phyloP scores from a whole-genome alignment of 92 coral and sea anemone species.

The Actinostola sp. region DNA sequence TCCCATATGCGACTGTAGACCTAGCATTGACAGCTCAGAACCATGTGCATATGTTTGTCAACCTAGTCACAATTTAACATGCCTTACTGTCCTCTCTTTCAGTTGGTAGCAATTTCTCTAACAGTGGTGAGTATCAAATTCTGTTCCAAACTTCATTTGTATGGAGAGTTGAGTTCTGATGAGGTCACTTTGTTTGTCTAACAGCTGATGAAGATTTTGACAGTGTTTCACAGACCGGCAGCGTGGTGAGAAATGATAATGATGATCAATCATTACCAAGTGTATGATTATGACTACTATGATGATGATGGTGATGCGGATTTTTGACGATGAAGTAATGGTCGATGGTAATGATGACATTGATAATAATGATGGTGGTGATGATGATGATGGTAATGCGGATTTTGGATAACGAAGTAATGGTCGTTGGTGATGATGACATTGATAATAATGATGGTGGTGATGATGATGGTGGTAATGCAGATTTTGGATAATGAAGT shows the following conservation, averaged over 20 bases:
- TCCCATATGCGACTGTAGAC: too few relatives aligned
- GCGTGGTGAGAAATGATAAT: slow-evolving; percentile 43
- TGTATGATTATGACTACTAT: background rate
- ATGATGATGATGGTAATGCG: background rate
- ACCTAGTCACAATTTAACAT: background rate
- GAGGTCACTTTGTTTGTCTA: background rate
- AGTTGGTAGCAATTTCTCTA: slow-evolving; percentile 59
- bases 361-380: too few relatives aligned
- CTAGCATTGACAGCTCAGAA: background rate
- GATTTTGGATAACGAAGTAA: background rate
- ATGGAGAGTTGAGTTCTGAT: too few relatives aligned
- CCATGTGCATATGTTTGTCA: too few relatives aligned
- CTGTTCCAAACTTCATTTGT: background rate
- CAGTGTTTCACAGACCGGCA: slow-evolving; percentile 83
- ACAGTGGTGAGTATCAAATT: slow-evolving; percentile 12
- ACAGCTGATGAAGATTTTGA: slow-evolving; percentile 77
- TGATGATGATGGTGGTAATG: background rate
- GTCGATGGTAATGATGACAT: too few relatives aligned
- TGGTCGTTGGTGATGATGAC: background rate
- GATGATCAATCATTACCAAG: background rate
- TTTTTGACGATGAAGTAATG: background rate
- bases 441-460: background rate
- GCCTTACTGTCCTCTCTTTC: slow-evolving; percentile 1
- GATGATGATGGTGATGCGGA: background rate
- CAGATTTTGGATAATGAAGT: background rate